These are phyloP conservation scores for Drosophila fuyamai DNA, from an alignment of 1,140 invertebrate genomes.

Conservation along the genomic window DNA sequence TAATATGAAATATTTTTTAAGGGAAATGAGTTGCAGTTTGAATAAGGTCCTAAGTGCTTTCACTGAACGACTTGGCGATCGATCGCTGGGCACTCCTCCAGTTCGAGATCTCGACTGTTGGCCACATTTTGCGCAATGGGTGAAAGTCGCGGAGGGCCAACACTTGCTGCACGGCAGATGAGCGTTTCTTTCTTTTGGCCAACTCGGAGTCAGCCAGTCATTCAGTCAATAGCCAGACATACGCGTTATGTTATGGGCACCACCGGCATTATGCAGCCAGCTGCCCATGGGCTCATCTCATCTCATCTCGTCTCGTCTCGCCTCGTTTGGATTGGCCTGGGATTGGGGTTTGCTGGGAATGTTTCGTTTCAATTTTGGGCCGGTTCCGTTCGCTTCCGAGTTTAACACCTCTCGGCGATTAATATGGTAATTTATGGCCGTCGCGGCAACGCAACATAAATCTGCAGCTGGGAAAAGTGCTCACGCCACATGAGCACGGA, in stretches of 20 bases:
- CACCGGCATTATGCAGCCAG: conserved; percentile 23
- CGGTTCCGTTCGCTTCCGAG: conserved; percentile 36
- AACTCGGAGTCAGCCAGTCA: conserved; percentile 24
- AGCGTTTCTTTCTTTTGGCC: conserved; percentile 30
- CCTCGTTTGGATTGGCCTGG: conserved; percentile 10
- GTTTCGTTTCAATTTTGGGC: conserved; percentile 13
- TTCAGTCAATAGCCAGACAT: conserved; percentile 10
- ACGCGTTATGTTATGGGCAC: conserved; percentile 11
- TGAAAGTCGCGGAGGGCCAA: conserved; percentile 52
- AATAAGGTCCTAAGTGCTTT: conserved; percentile 15
- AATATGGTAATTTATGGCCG: conserved; percentile 58
- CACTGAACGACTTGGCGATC: conserved; percentile 10
- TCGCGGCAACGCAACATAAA: conserved; percentile 47
- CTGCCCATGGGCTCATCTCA: neutral
- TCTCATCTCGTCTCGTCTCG: conserved; percentile 3
- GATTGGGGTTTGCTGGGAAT: neutral
- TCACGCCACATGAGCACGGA: conserved; percentile 15
- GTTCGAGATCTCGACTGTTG: conserved; percentile 8
- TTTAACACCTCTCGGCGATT: conserved; percentile 45
- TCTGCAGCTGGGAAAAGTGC: conserved; percentile 41
- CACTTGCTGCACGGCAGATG: conserved; percentile 40
- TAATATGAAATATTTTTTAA: neutral
- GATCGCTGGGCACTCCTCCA: conserved; percentile 13
- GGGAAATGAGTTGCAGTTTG: neutral
- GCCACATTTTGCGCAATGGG: conserved; percentile 58